phyloP scores from a whole-genome alignment of 2,888 invertebrate genomes.

The Ephialtes manifestator region DNA sequence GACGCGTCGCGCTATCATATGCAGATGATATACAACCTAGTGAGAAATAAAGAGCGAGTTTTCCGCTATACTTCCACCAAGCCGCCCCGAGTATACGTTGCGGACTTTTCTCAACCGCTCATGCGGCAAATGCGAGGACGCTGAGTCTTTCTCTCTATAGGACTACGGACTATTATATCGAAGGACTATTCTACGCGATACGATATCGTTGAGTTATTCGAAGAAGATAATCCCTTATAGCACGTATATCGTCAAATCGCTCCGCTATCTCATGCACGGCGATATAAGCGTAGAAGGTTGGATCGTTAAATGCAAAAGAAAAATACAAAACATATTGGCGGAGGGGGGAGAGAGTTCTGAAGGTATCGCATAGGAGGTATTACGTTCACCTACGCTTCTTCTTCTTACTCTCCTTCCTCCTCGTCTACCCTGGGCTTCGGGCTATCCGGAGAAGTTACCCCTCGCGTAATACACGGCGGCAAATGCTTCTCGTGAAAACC shows the following conservation, averaged over 20 bases:
- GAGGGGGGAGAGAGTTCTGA: background rate
- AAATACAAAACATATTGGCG: background rate
- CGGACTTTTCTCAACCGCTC: slow-evolving; percentile 77
- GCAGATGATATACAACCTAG: slow-evolving; percentile 81
- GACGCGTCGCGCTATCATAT: slow-evolving; percentile 79
- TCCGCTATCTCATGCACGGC: slow-evolving; percentile 23
- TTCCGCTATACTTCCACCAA: slow-evolving; percentile 64
- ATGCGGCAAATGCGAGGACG: slow-evolving; percentile 73
- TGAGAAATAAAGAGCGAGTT: slow-evolving; percentile 70
- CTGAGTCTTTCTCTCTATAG: slow-evolving; percentile 4
- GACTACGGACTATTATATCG: background rate
- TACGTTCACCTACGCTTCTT: slow-evolving; percentile 44
- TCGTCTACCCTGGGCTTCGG: slow-evolving; percentile 27
- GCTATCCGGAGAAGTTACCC: slow-evolving; percentile 46
- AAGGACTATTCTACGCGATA: slow-evolving; percentile 21
- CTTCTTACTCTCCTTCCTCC: slow-evolving; percentile 10
- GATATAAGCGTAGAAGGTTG: slow-evolving; percentile 7
- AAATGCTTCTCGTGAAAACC: slow-evolving; percentile 77
- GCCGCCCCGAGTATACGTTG: slow-evolving; percentile 56
- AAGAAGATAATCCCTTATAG: slow-evolving; percentile 45
- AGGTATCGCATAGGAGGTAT: slow-evolving; percentile 10
- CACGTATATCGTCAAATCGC: slow-evolving; percentile 2
- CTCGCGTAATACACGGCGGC: slow-evolving; percentile 48
- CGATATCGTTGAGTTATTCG: slow-evolving; percentile 46
- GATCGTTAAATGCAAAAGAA: slow-evolving; percentile 10